Conservation (phyloP, 2,888 invertebrate genomes). For the Myathropa florea region DNA sequence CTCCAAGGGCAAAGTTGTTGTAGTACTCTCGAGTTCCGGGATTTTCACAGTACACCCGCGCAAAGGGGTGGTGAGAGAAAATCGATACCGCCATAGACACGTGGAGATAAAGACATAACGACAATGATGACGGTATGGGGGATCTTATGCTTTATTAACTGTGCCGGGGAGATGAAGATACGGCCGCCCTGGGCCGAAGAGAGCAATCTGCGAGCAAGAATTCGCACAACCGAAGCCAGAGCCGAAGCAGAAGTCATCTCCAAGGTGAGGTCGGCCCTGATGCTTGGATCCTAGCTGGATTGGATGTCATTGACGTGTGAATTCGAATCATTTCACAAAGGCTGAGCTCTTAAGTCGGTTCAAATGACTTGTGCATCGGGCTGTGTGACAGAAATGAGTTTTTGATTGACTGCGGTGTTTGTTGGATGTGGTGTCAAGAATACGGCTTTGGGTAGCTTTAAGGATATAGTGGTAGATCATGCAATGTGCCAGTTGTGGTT, state of each 20-base stretch:
- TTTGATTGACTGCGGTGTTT: neutral
- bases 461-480: no score
- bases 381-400: neutral
- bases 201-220: neutral
- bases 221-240: neutral
- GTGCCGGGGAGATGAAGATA: neutral
- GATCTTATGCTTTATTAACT: slow-evolving; percentile 19
- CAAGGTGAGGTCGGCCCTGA: no score
- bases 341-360: neutral
- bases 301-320: neutral
- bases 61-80: slow-evolving; percentile 8
- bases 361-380: neutral
- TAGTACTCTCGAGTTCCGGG: slow-evolving; percentile 6
- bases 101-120: slow-evolving; percentile 42
- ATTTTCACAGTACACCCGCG: neutral
- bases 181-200: no score
- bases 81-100: slow-evolving; percentile 33
- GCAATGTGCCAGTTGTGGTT: neutral
- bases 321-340: neutral
- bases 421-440: neutral
- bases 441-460: neutral
- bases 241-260: no score
- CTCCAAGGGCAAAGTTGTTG: slow-evolving; percentile 35
- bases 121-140: neutral
- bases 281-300: neutral